Base-by-base conservation (phyloP, 2,888 invertebrate genomes). In the Aspidapion aeneum region DNA sequence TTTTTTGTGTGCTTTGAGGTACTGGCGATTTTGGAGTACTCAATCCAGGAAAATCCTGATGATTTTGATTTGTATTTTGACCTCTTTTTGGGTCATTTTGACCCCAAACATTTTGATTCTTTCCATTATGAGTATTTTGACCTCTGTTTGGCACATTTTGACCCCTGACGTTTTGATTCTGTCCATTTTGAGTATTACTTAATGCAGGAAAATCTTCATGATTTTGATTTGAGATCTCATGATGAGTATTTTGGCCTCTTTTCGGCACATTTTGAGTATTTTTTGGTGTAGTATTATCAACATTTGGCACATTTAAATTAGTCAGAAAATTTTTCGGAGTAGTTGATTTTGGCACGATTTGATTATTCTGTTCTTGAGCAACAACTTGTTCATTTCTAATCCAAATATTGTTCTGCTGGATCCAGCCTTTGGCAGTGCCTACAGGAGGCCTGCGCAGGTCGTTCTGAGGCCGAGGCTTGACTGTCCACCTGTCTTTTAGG, bases 401-500 rank as follows among this genome's bases (percentile, higher is more conserved):
- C 67, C 67, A 67, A 49, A 67, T 57, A 60, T 65, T 67, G 21
- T 67, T 67, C 22, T 65, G 65, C 18, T 65, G 63, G n/a, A 67
- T 63, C 67, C 67, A 67, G 48, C 63, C 63, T 60, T 35, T 63
- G 1, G 65, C 58, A 48, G 51, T 50, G 50, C 35, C 50, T 1
- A 60, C 56, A 16, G 52, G 17, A 19, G 52, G 52, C 7, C 52
- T 17, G 3, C 52, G 55, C 9, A 5, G 21, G 48, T 62, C 60
- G 50, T 52, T 54, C 17, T 55, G 60, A 16, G 48, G 21, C 21
- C 18, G 18, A 2, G 61, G 48, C 21, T 21, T 49, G 16, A 20
- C 16, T 16, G 65, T 60, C n/a, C 21, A 19, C 57, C 63, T 62
- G 2, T 61, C 61, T 22, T 73, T 73, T 60, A 75, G 68, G 19